These are phyloP conservation scores for Limnothrissa miodon DNA, from an alignment of 2,113 vertebrate genomes.

Conservation along the genomic window DNA sequence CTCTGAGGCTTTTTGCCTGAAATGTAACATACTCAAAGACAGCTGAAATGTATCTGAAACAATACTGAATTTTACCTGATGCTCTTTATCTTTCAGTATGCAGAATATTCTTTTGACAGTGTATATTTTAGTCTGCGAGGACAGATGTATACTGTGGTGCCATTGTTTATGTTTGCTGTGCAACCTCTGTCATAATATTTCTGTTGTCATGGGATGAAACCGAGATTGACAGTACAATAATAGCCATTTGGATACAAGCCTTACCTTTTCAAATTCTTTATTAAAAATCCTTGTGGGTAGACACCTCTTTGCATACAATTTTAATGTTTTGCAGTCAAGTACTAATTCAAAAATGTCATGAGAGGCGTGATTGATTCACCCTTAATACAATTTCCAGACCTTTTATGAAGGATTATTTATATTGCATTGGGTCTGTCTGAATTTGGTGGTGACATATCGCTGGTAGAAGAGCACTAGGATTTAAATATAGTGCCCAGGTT, in stretches of 20 bases:
- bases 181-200: constrained; percentile 36
- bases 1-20: neutral
- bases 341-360: constrained; percentile 51
- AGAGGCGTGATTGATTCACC: constrained; percentile 47
- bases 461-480: constrained; percentile 24
- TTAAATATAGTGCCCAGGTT: constrained; percentile 31
- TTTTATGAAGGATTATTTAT: constrained; percentile 43
- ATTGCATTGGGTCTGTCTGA: constrained; percentile 24
- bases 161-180: constrained; percentile 35
- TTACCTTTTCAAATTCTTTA: constrained; percentile 28
- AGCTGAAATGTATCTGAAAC: too few relatives aligned
- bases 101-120: neutral
- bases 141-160: neutral
- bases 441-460: constrained; percentile 32
- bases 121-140: neutral
- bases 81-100: neutral
- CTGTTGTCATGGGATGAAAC: constrained; percentile 22
- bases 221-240: constrained; percentile 39
- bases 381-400: constrained; percentile 38
- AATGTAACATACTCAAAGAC: neutral
- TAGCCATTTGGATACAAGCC: constrained; percentile 32
- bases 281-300: constrained; percentile 34
- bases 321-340: constrained; percentile 45
- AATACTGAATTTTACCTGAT: neutral
- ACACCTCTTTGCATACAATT: constrained; percentile 46